These are phyloP conservation scores for Macrophya alboannulata DNA, from an alignment of 2,888 invertebrate genomes.

Conservation along the genomic window DNA sequence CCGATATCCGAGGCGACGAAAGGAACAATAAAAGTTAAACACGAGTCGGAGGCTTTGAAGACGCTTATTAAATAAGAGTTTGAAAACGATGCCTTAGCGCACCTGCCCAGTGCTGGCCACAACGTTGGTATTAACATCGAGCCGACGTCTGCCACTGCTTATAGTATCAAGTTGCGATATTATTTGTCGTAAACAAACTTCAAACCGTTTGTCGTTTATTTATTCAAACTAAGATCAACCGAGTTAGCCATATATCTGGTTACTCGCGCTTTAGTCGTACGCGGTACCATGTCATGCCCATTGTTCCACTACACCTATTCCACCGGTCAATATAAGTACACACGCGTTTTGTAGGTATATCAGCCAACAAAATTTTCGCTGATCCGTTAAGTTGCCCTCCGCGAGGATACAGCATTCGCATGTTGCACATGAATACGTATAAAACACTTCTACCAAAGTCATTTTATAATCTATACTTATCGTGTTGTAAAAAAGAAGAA, in stretches of 20 bases:
- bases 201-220: constrained; percentile 2
- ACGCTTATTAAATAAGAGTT: neutral
- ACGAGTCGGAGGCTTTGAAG: constrained; percentile 13
- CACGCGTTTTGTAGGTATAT: constrained; percentile 13
- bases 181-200: constrained; percentile 47
- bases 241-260: constrained; percentile 49
- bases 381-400: neutral
- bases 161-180: constrained; percentile 52
- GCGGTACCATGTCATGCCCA: neutral
- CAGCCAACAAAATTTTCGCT: neutral
- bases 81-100: constrained; percentile 30
- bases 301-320: neutral
- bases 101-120: neutral
- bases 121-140: neutral
- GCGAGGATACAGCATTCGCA: neutral
- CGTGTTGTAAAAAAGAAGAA: neutral
- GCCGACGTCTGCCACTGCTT: constrained; percentile 38
- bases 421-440: neutral
- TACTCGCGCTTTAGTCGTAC: constrained; percentile 32
- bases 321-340: constrained; percentile 3
- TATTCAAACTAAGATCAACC: constrained; percentile 43
- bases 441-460: neutral
- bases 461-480: constrained; percentile 2
- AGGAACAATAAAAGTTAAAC: neutral
- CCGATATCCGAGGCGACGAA: neutral